A percentile compares a stretch with the other conserved stretches of the same genome.
phyloP scores from a whole-genome alignment of 2,113 vertebrate species.

The Engystomops pustulosus region DNA sequence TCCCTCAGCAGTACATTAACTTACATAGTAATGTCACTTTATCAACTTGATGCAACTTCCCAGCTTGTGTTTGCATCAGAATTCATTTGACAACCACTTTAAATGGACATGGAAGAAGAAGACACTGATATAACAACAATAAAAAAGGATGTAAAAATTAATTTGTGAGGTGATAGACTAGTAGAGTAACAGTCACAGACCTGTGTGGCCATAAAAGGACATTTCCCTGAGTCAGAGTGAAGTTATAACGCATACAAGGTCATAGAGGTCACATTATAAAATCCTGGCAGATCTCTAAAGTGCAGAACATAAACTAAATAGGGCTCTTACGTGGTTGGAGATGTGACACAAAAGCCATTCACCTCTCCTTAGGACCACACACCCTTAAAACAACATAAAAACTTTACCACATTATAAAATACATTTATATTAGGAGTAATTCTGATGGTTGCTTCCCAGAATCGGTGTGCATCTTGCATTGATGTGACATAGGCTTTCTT shows the following conservation, averaged over 20 bases:
- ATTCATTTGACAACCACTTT: not conserved
- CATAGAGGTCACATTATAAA: constrained; percentile 17
- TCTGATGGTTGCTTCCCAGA: too few species aligned
- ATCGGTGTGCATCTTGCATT: too few species aligned
- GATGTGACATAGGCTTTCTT: too few species aligned
- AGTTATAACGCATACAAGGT: constrained; percentile 1
- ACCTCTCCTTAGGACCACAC: not conserved
- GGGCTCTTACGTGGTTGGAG: not conserved
- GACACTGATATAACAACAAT: not conserved
- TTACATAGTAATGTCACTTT: not conserved
- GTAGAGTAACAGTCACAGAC: constrained; percentile 2
- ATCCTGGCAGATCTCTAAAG: constrained; percentile 11
- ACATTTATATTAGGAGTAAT: not conserved
- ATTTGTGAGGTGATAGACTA: constrained; percentile 8
- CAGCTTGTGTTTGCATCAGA: not conserved
- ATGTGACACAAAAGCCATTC: constrained; percentile 22
- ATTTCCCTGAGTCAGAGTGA: not conserved
- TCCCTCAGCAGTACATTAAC: not conserved
- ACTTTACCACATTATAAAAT: not conserved
- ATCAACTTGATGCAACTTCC: not conserved
- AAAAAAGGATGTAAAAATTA: constrained; percentile 23
- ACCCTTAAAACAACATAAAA: not conserved
- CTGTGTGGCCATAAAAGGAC: constrained; percentile 26
- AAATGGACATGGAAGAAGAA: not conserved
- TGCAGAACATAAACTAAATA: constrained; percentile 12